phyloP scores from a whole-genome alignment of 2,888 invertebrate species.

The Rhingia campestris region DNA sequence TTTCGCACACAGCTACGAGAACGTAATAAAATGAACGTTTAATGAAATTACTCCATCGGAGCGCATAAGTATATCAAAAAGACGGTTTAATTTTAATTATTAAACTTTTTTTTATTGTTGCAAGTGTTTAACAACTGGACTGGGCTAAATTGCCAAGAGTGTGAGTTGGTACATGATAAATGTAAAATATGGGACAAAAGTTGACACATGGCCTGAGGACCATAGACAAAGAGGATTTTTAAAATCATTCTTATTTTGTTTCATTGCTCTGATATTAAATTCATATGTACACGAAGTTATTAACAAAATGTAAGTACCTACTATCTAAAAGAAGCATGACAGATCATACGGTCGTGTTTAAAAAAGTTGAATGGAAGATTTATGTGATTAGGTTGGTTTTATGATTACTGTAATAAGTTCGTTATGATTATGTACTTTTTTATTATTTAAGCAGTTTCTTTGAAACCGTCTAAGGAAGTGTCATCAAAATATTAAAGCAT shows the following conservation, averaged over 20 bases:
- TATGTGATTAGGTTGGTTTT: too few relatives aligned
- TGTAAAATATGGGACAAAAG: conserved; percentile 25
- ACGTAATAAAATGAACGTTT: conserved; percentile 40
- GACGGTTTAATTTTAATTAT: conserved; percentile 51
- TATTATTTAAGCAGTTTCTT: too few relatives aligned
- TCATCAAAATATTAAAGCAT: too few relatives aligned
- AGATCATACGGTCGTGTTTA: background rate
- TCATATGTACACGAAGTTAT: background rate
- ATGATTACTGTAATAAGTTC: too few relatives aligned
- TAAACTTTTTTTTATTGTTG: conserved; percentile 30
- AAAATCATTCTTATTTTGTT: conserved; percentile 4
- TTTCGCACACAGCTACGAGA: conserved; percentile 3
- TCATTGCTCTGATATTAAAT: conserved; percentile 10
- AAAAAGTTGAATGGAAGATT: too few relatives aligned
- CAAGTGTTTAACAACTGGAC: conserved; percentile 26
- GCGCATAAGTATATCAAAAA: conserved; percentile 55
- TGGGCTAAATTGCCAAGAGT: conserved; percentile 11
- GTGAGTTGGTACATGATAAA: background rate
- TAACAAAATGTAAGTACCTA: conserved; percentile 26
- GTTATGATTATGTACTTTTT: too few relatives aligned
- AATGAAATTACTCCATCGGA: conserved; percentile 57
- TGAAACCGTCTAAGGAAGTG: too few relatives aligned
- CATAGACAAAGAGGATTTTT: background rate
- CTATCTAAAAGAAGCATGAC: conserved; percentile 17
- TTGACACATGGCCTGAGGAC: conserved; percentile 28